phyloP scores from a whole-genome alignment of 2,113 vertebrate genomes.

The Rhombomys opimus region DNA sequence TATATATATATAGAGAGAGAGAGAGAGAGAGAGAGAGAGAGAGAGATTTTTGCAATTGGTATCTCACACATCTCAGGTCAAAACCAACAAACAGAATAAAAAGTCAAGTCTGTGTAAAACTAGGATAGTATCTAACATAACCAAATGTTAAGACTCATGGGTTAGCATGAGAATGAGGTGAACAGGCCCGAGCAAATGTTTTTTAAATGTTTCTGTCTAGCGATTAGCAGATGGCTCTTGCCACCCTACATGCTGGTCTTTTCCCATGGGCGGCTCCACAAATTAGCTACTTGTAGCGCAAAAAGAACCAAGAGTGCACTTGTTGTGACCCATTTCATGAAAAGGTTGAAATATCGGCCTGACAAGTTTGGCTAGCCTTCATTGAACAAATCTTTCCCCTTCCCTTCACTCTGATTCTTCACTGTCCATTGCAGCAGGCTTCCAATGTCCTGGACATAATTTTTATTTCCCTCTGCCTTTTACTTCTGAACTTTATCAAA shows the following conservation, averaged over 20 bases:
- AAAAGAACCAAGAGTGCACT: not conserved
- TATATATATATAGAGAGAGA: no score
- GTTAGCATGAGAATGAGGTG: not conserved
- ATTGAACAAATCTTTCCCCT: not conserved
- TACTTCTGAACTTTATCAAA: not conserved
- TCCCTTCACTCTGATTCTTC: not conserved
- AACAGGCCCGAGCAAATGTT: not conserved
- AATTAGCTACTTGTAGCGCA: not conserved
- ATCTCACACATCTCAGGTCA: not conserved
- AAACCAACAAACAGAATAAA: not conserved
- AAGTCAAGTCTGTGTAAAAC: not conserved
- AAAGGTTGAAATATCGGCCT: not conserved
- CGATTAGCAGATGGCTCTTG: rapidly evolving
- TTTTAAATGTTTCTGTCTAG: not conserved
- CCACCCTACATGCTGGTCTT: not conserved
- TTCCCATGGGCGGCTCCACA: not conserved
- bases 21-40: no score
- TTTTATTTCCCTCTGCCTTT: not conserved
- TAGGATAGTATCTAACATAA: not conserved
- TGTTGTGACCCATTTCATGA: not conserved
- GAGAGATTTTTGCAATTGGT: no score
- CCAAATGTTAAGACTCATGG: no score
- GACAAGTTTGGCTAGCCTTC: not conserved
- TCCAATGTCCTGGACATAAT: not conserved
- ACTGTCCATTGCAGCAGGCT: not conserved